phyloP scores from a whole-genome alignment of 1,140 invertebrate species.

The Magallana angulata region DNA sequence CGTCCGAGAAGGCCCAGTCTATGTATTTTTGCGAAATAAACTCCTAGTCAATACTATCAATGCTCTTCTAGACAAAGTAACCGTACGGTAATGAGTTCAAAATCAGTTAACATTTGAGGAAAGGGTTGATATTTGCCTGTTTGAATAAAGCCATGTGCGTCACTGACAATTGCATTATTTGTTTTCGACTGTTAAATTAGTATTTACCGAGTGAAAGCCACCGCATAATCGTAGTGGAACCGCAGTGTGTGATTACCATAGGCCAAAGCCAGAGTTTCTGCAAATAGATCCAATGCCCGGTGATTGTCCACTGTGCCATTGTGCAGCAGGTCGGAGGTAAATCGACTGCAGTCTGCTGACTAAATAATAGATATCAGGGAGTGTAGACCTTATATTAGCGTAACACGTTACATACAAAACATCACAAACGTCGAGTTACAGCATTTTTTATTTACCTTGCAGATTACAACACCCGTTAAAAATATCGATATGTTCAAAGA shows the following conservation, averaged over 20 bases:
- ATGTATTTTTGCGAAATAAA: neutral
- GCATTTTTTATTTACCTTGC: slow-evolving; percentile 43
- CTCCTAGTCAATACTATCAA: neutral
- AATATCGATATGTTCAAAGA: slow-evolving; percentile 44
- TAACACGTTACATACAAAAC: too few relatives aligned
- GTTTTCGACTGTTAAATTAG: neutral
- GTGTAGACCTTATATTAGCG: too few relatives aligned
- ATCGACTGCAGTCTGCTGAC: slow-evolving; percentile 33
- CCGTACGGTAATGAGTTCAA: neutral
- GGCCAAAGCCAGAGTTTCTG: slow-evolving; percentile 12
- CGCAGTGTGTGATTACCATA: neutral
- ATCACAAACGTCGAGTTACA: neutral
- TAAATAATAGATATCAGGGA: neutral
- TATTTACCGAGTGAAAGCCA: slow-evolving; percentile 44
- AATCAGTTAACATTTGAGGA: neutral
- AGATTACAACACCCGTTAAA: slow-evolving; percentile 39
- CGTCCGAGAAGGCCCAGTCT: neutral
- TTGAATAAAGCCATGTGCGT: neutral
- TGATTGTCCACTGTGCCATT: slow-evolving; percentile 44
- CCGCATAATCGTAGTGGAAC: slow-evolving; percentile 44
- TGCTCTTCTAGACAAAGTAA: neutral
- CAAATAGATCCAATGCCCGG: slow-evolving; percentile 41
- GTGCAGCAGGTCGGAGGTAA: neutral
- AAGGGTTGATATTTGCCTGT: neutral
- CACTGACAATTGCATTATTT: neutral